A percentile compares a stretch with the other conserved stretches of the same genome.
Conservation (phyloP, 2,113 vertebrate species). For the Gasterosteus nipponicus region DNA sequence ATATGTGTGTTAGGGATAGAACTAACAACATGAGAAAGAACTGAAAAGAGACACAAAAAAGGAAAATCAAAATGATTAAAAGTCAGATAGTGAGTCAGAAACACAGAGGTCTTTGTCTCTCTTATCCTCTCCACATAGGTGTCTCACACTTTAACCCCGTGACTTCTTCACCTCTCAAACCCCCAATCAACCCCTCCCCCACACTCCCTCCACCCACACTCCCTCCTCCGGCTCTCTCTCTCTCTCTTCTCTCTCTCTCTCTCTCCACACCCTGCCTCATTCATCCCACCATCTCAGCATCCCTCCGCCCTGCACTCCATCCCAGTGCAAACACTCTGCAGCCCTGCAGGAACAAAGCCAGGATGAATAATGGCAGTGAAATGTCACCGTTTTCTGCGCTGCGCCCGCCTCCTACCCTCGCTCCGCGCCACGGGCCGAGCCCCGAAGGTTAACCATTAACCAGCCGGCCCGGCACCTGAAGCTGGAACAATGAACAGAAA, state of each 20-base stretch:
- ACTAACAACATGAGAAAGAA: background rate
- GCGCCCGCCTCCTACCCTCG: conserved; percentile 65
- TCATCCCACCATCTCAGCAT: conserved; percentile 65
- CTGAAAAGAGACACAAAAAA: background rate
- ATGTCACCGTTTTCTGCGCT: conserved; percentile 80
- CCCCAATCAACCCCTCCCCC: conserved; percentile 14
- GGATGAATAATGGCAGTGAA: conserved; percentile 84
- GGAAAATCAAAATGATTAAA: conserved; percentile 10
- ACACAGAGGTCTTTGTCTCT: conserved; percentile 63
- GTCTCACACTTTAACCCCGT: conserved; percentile 72
- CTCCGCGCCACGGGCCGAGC: conserved; percentile 52
- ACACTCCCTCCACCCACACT: conserved; percentile 4
- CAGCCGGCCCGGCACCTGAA: conserved; percentile 63
- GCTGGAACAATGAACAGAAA: conserved; percentile 67
- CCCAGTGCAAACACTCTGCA: conserved; percentile 81
- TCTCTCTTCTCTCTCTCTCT: background rate
- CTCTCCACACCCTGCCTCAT: conserved; percentile 65
- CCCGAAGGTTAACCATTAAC: conserved; percentile 81
- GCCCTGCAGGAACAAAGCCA: conserved; percentile 75
- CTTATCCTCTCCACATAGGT: conserved; percentile 61
- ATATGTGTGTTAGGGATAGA: conserved; percentile 8
- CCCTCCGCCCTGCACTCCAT: conserved; percentile 71
- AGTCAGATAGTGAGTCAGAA: conserved; percentile 42
- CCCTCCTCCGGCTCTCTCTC: background rate
- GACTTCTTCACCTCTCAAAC: conserved; percentile 76